These are phyloP conservation scores for Apteryx mantelli DNA, from an alignment of 2,113 vertebrate genomes.

Conservation along the genomic window DNA sequence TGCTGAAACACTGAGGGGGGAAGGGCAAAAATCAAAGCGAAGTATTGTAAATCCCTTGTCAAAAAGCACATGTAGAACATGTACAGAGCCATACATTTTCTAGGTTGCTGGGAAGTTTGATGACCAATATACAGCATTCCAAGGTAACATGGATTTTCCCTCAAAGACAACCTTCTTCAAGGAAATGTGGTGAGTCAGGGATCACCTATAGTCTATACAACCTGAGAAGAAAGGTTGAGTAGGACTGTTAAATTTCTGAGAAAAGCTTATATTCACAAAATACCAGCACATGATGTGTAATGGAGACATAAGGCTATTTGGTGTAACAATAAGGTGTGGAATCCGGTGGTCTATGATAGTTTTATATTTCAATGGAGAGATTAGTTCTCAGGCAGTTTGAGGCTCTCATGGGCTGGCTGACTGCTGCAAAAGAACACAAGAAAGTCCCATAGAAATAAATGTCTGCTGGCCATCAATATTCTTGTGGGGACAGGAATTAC, in stretches of 20 bases:
- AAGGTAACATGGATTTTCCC: background rate
- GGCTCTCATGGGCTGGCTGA: background rate
- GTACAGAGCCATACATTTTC: background rate
- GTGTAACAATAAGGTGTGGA: background rate
- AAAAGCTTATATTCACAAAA: background rate
- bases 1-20: background rate
- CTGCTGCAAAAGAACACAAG: background rate
- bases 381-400: background rate
- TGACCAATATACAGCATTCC: background rate
- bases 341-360: background rate
- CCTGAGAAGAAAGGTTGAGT: background rate
- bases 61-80: background rate
- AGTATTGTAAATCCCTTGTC: background rate
- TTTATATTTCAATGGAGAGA: background rate
- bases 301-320: background rate
- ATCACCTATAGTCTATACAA: background rate
- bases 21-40: background rate
- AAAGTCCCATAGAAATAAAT: background rate
- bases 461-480: background rate
- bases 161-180: background rate
- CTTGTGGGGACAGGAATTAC: background rate
- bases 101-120: background rate
- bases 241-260: background rate
- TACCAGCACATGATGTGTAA: background rate
- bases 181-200: background rate